Evolutionary conservation across 2,888 invertebrate species (phyloP).

Genomic region (Tipula unca): DNA sequence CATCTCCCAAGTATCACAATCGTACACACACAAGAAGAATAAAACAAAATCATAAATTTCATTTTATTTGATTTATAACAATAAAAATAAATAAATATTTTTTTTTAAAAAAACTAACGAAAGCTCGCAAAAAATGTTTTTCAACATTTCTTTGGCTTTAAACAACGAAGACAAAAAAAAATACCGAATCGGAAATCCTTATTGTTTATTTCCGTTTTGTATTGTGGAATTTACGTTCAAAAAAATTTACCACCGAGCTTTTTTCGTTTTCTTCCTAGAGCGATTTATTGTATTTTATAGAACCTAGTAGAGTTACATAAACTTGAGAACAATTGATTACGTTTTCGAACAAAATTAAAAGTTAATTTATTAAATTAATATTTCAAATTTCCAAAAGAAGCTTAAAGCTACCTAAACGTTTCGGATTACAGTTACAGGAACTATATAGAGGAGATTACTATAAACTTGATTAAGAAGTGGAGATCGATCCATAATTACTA

Average conservation of each 20-base stretch:
- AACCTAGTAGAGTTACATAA: not conserved
- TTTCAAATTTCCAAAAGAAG: too few species aligned
- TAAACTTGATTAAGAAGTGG: too few species aligned
- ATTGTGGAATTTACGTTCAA: not conserved
- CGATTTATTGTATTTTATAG: not conserved
- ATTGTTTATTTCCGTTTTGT: not conserved
- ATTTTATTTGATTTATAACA: not conserved
- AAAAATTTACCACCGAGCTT: not conserved
- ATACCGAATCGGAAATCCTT: not conserved
- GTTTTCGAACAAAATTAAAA: not conserved
- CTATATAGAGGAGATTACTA: too few species aligned
- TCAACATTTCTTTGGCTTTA: not conserved
- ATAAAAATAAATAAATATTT: not conserved
- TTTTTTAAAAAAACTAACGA: not conserved
- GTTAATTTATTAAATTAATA: too few species aligned
- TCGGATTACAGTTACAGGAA: too few species aligned
- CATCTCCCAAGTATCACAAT: not conserved
- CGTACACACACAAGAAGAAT: not conserved
- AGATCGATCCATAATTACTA: too few species aligned
- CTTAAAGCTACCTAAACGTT: too few species aligned
- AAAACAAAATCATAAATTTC: not conserved
- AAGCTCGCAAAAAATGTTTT: not conserved
- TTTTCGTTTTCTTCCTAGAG: not conserved
- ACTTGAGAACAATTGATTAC: not conserved
- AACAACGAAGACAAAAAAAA: not conserved